Conservation (phyloP, 2,113 vertebrate genomes). For the Phocoena phocoena region DNA sequence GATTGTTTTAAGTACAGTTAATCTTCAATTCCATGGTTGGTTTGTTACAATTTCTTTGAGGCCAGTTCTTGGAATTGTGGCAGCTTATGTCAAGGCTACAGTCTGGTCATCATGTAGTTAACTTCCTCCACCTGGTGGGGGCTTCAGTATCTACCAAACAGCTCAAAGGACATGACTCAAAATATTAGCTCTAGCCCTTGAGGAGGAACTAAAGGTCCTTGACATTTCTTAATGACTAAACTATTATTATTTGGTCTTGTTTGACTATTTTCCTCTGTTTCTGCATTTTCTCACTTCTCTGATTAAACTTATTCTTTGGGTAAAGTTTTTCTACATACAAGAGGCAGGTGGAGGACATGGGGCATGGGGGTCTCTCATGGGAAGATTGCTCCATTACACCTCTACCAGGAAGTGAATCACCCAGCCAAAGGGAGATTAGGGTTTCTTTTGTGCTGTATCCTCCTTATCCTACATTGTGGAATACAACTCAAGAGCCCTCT, state of each 20-base stretch:
- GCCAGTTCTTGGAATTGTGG: background rate
- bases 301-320: background rate
- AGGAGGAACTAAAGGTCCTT: background rate
- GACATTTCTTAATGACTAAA: background rate
- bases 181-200: background rate
- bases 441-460: background rate
- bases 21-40: background rate
- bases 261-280: background rate
- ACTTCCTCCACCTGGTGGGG: too few species aligned
- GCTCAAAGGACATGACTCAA: too few species aligned
- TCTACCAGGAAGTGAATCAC: background rate
- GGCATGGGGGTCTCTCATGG: background rate
- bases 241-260: background rate
- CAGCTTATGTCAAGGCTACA: too few species aligned
- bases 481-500: background rate
- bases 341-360: rapidly evolving
- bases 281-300: background rate
- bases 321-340: background rate
- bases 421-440: background rate
- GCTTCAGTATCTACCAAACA: too few species aligned
- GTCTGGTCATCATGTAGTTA: too few species aligned
- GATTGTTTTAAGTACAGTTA: background rate
- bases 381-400: too few species aligned
- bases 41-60: background rate
- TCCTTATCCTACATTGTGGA: background rate